Evolutionary conservation across 2,888 invertebrate genomes (phyloP).

Genomic region (Epinotia demarniana): DNA sequence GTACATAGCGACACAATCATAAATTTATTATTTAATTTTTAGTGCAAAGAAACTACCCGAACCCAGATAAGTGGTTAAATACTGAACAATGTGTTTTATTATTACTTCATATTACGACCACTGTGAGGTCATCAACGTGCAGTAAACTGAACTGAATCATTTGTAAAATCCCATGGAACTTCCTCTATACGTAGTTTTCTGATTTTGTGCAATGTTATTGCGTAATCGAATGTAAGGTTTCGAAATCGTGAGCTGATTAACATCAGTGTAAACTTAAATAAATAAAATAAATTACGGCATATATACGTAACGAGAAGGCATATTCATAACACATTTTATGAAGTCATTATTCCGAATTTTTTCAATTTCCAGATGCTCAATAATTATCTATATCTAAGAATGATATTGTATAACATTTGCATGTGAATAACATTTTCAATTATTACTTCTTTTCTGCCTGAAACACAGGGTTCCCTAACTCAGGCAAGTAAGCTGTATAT

Average conservation of each 20-base stretch:
- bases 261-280: neutral
- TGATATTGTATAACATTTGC: too few relatives aligned
- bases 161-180: slow-evolving; percentile 5
- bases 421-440: too few relatives aligned
- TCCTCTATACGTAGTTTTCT: neutral
- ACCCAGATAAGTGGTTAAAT: neutral
- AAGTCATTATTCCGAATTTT: too few relatives aligned
- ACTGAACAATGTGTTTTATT: neutral
- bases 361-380: too few relatives aligned
- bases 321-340: neutral
- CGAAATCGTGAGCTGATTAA: neutral
- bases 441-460: too few relatives aligned
- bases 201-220: neutral
- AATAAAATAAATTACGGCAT: neutral
- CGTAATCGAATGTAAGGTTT: neutral
- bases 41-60: neutral
- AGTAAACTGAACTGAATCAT: slow-evolving; percentile 7
- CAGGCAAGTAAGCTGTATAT: too few relatives aligned
- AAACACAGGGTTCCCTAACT: too few relatives aligned
- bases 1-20: slow-evolving; percentile 6
- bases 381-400: too few relatives aligned
- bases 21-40: neutral
- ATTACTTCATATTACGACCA: neutral
- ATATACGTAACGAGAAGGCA: neutral
- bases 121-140: neutral